Conservation (phyloP, 2,113 vertebrate genomes). For the Cavia porcellus region DNA sequence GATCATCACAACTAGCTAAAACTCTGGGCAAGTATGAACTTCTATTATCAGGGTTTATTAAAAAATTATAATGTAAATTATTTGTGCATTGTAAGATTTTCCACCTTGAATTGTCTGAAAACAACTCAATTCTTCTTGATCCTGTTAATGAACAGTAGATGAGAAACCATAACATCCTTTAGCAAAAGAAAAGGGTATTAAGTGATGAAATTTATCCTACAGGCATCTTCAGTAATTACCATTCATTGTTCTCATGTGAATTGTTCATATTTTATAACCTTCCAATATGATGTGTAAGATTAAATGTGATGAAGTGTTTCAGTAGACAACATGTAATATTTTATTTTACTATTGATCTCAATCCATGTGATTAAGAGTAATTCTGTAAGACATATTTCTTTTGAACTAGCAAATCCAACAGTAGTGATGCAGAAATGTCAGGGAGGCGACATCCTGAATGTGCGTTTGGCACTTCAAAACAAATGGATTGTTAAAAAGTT, state of each 20-base stretch:
- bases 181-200: conserved; percentile 19
- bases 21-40: not conserved
- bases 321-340: conserved; percentile 70
- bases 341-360: conserved; percentile 78
- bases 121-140: conserved; percentile 35
- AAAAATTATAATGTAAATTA: conserved; percentile 41
- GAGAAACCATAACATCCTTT: not conserved
- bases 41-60: not conserved
- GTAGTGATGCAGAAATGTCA: conserved; percentile 75
- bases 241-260: conserved; percentile 32
- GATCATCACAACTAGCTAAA: not conserved
- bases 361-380: conserved; percentile 78
- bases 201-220: not conserved
- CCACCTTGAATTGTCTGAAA: conserved; percentile 33
- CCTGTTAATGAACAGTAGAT: not conserved
- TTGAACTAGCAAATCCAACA: conserved; percentile 78
- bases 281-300: conserved; percentile 69
- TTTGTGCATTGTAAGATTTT: not conserved
- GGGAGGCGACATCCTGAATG: conserved; percentile 51
- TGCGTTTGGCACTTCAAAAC: conserved; percentile 72
- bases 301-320: conserved; percentile 75
- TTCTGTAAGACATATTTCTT: conserved; percentile 78
- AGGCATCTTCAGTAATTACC: not conserved
- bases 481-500: conserved; percentile 75
- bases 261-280: conserved; percentile 58